Base-by-base conservation (phyloP, 2,113 vertebrate genomes). In the Casuarius casuarius region DNA sequence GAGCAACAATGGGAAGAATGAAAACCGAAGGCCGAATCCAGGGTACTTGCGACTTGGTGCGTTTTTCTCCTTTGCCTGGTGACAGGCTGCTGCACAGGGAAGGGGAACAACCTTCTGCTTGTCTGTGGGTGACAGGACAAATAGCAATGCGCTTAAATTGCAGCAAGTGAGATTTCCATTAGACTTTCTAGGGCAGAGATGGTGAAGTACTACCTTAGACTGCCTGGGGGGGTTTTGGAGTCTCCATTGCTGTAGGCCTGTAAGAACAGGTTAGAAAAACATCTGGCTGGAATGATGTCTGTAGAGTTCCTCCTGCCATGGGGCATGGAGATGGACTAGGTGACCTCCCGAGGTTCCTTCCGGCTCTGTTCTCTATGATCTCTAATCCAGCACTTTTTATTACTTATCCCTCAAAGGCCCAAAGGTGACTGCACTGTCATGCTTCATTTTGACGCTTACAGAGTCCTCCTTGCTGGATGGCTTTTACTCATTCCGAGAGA, bases 381-480 rank as follows among this genome's bases (percentile, higher is more conserved):
- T 92, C 52, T 90, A 77, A 70, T 87, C 59, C 78, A 54, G 25
- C 59, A 56, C 23, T 83, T 86, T 42, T 87, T 84, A 92, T 95
- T 94, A 89, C 67, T 92, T 58, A 75, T 85, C 12, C 28, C 42
- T 71, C 4, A 10, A 80, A 90, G 79, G 54, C 49, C 28, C 68
- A 67, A 52, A 95, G 94, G 90, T 94, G 93, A 86, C 85, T 74
- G 51, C 16, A 71, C 74, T 83, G 89, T 85, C 78, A 74, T 49
- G 71, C 78, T 95, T 92, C 46, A 54, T 73, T 94, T 94, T 91
- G 83, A 85, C 63, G 23, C 49, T 85, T 83, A 80, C 52, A n/a
- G 14, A 33, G 2, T 61, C 46, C 31, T 62, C 88, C 87, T 76
- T 91, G 11, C 81, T 80, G 51, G 52, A 35, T 83, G 33, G 5